phyloP scores from a whole-genome alignment of 2,797 vertebrate species.

The Lacerta viridis region DNA sequence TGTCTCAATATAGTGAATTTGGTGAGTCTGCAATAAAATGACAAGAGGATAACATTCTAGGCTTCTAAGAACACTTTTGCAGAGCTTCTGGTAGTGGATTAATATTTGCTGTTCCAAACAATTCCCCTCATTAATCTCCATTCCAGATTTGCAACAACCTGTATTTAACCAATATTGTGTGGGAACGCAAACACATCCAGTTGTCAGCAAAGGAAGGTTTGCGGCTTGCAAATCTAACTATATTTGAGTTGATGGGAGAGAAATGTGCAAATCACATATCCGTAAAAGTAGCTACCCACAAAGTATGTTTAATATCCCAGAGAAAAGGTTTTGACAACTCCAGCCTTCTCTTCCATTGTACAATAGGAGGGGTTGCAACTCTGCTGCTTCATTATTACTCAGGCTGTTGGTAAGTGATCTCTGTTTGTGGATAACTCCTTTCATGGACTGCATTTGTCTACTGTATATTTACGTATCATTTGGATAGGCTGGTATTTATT shows the following conservation, averaged over 20 bases:
- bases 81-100: conserved; percentile 51
- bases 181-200: not conserved
- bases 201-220: conserved; percentile 3
- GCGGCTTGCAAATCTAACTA: conserved; percentile 22
- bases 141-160: conserved; percentile 37
- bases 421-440: not conserved
- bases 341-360: not conserved
- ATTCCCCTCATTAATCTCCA: conserved; percentile 4
- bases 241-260: conserved; percentile 23
- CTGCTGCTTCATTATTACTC: conserved; percentile 1
- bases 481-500: not conserved
- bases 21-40: conserved; percentile 21
- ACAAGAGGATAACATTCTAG: conserved; percentile 49
- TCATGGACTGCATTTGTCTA: not conserved
- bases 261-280: not conserved
- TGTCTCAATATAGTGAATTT: not conserved
- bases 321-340: conserved; percentile 16
- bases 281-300: conserved; percentile 19
- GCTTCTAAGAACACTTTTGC: conserved; percentile 54
- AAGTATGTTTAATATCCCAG: conserved; percentile 32
- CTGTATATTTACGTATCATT: not conserved
- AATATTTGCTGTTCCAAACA: conserved; percentile 44
- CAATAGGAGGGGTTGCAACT: not conserved
- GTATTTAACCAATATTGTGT: conserved; percentile 35
- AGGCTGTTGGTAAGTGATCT: not conserved